These are phyloP conservation scores for Oscheius myriophilus DNA, from an alignment of 2,888 invertebrate genomes.

Conservation along the genomic window DNA sequence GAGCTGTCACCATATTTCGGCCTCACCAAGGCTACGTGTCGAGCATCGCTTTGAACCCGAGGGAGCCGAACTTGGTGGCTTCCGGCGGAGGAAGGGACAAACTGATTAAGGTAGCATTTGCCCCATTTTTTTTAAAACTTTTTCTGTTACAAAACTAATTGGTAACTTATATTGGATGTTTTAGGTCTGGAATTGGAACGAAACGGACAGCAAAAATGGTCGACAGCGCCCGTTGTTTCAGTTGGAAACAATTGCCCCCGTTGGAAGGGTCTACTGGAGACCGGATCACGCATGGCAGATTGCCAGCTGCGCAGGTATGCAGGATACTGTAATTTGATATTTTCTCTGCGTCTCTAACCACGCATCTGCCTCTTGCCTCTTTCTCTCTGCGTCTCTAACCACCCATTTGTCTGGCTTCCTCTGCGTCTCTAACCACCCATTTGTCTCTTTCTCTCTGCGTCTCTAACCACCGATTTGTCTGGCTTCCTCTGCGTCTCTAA, in stretches of 20 bases:
- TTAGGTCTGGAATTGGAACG: slow-evolving; percentile 53
- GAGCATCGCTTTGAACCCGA: slow-evolving; percentile 43
- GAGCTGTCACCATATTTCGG: slow-evolving; percentile 38
- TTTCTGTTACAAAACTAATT: not conserved
- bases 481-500: too few relatives aligned
- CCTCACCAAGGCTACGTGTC: slow-evolving; percentile 52
- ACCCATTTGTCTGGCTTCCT: too few relatives aligned
- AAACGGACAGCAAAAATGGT: not conserved
- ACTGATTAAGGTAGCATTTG: slow-evolving; percentile 37
- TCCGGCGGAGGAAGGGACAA: slow-evolving; percentile 59
- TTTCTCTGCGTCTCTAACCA: not conserved
- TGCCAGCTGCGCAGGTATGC: slow-evolving; percentile 46
- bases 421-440: not conserved
- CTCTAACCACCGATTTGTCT: too few relatives aligned
- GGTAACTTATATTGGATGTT: not conserved
- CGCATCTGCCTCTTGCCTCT: not conserved
- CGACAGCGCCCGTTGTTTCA: slow-evolving; percentile 11
- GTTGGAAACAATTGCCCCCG: slow-evolving; percentile 50
- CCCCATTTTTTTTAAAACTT: not conserved
- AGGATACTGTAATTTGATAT: too few relatives aligned
- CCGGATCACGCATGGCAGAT: slow-evolving; percentile 41
- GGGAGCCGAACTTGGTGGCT: slow-evolving; percentile 36
- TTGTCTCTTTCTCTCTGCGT: slow-evolving; percentile 7
- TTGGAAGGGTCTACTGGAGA: slow-evolving; percentile 51
- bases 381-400: too few relatives aligned